Conservation (phyloP, 1,140 invertebrate genomes). For the Hyphantria cunea region DNA sequence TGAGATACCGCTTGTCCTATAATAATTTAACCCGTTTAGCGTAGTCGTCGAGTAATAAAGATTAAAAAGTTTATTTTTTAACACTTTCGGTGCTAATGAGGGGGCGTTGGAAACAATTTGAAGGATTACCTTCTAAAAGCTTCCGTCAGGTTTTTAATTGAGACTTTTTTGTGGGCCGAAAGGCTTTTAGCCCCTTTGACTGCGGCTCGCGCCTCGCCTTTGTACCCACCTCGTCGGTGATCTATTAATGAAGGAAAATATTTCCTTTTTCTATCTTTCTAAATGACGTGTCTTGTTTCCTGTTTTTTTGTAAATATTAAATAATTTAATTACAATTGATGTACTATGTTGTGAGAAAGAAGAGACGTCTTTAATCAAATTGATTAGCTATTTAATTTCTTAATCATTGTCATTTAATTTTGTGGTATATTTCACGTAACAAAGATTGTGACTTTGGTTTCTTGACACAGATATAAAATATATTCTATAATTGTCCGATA, state of each 20-base stretch:
- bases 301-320: slow-evolving; percentile 32
- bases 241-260: slow-evolving; percentile 77
- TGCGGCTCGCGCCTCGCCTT: slow-evolving; percentile 61
- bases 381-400: slow-evolving; percentile 12
- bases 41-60: slow-evolving; percentile 77
- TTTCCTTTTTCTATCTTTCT: slow-evolving; percentile 32
- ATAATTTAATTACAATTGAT: slow-evolving; percentile 20
- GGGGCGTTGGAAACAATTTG: slow-evolving; percentile 81
- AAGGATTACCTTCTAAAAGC: slow-evolving; percentile 81
- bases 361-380: slow-evolving; percentile 10
- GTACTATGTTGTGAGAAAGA: background rate
- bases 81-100: slow-evolving; percentile 80
- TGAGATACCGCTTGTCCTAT: slow-evolving; percentile 67
- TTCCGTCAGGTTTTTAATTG: slow-evolving; percentile 81
- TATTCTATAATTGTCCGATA: no score
- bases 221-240: slow-evolving; percentile 61
- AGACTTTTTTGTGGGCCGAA: slow-evolving; percentile 76
- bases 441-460: no score
- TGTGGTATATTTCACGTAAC: no score
- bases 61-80: slow-evolving; percentile 82
- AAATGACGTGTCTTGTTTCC: slow-evolving; percentile 25
- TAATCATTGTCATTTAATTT: background rate
- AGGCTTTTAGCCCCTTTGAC: slow-evolving; percentile 77
- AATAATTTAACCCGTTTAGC: slow-evolving; percentile 80
- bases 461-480: no score